These are phyloP conservation scores for Cryptoprocta ferox DNA, from an alignment of 2,797 vertebrate genomes.

Conservation along the genomic window DNA sequence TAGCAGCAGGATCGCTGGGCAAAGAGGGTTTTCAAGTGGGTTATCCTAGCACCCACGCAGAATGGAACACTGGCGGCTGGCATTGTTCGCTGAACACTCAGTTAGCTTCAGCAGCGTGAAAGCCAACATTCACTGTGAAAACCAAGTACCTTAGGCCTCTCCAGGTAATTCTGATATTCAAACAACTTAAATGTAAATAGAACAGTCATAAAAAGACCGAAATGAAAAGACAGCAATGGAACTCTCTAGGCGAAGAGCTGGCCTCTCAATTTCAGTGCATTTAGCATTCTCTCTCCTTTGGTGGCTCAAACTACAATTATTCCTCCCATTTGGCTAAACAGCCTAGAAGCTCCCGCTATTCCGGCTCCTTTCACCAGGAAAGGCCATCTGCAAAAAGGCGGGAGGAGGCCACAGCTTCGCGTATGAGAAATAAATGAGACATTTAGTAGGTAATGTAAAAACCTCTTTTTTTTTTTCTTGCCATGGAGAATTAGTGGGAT, in stretches of 20 bases:
- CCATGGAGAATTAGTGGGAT: neutral
- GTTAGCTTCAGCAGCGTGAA: neutral
- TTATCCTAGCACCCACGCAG: fast-evolving
- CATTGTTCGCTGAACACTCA: neutral
- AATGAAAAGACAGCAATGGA: neutral
- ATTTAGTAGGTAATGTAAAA: neutral
- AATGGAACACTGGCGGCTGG: neutral
- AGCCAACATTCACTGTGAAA: neutral
- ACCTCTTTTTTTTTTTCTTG: neutral
- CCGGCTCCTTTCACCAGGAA: neutral
- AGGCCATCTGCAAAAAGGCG: neutral
- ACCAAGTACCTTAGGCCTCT: neutral
- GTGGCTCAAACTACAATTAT: neutral
- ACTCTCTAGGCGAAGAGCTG: neutral
- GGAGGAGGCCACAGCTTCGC: neutral
- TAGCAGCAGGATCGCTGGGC: neutral
- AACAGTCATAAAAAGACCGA: neutral
- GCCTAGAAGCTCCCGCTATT: neutral
- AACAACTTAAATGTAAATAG: neutral
- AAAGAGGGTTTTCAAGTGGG: neutral
- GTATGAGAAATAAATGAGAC: neutral
- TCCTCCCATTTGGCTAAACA: neutral
- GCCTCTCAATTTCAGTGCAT: neutral
- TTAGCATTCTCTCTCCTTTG: neutral
- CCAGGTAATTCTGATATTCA: neutral